Evolutionary conservation across 2,797 vertebrate species (phyloP).

Genomic region (Nyctalus aviator): DNA sequence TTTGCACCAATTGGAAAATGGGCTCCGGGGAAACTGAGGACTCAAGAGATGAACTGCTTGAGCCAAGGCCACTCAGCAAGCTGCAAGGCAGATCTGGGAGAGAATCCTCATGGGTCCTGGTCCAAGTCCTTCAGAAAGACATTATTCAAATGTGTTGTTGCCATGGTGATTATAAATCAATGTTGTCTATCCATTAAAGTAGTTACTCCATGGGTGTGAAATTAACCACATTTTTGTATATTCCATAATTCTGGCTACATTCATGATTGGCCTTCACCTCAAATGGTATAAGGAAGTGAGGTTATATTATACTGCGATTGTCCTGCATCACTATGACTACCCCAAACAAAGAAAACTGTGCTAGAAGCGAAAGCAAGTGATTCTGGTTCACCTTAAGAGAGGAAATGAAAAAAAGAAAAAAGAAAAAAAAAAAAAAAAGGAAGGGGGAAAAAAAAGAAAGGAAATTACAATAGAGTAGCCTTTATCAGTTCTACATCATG

Average conservation of each 20-base stretch:
- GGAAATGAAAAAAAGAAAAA: background rate
- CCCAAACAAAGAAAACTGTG: conserved; percentile 63
- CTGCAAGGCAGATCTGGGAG: background rate
- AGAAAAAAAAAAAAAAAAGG: too few species aligned
- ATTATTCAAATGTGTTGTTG: conserved; percentile 61
- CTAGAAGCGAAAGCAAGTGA: conserved; percentile 44
- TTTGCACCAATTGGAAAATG: background rate
- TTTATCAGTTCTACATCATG: background rate
- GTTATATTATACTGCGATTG: background rate
- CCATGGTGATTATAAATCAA: conserved; percentile 79
- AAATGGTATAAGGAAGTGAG: conserved; percentile 27
- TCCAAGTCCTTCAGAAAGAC: conserved; percentile 5
- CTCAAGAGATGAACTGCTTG: background rate
- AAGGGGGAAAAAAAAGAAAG: background rate
- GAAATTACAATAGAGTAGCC: conserved; percentile 27
- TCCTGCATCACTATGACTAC: conserved; percentile 58
- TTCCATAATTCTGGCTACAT: conserved; percentile 64
- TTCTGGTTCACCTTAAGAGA: conserved; percentile 2
- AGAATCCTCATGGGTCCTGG: conserved; percentile 25
- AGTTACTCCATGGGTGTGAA: conserved; percentile 58
- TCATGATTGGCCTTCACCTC: conserved; percentile 58
- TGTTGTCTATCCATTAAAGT: conserved; percentile 61
- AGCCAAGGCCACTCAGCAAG: conserved; percentile 9
- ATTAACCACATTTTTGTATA: conserved; percentile 62
- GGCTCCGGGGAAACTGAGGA: conserved; percentile 51